These are phyloP conservation scores for Cephus pygmeus DNA, from an alignment of 2,888 invertebrate genomes.

Conservation along the genomic window DNA sequence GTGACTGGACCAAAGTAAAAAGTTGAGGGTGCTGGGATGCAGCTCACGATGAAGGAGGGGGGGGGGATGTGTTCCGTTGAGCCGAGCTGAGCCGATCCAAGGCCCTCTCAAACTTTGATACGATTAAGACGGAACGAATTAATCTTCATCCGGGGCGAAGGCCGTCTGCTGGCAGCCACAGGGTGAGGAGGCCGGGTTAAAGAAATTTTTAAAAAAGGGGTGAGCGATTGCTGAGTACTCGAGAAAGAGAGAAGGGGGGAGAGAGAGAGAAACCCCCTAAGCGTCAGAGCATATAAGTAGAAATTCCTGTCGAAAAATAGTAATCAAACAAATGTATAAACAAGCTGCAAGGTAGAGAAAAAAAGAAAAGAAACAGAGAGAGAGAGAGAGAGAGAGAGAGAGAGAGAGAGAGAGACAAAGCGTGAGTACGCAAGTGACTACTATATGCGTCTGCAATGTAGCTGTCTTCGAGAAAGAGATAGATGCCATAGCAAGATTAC, in stretches of 20 bases:
- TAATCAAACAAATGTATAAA: no score
- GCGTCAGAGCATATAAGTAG: no score
- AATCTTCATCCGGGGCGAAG: conserved; percentile 62
- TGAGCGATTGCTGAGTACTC: conserved; percentile 42
- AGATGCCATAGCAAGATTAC: no score
- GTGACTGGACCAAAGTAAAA: conserved; percentile 43
- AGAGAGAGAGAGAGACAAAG: no score
- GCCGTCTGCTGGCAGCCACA: conserved; percentile 51
- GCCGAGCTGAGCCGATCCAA: conserved; percentile 44
- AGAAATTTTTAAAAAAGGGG: conserved; percentile 45
- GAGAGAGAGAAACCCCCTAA: neutral
- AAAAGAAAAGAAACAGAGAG: no score
- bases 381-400: no score
- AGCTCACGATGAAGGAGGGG: conserved; percentile 27
- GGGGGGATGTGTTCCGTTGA: conserved; percentile 45
- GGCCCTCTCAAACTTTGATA: conserved; percentile 63
- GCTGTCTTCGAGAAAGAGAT: no score
- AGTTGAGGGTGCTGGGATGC: conserved; percentile 32
- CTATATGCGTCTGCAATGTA: no score
- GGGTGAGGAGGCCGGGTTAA: conserved; percentile 25
- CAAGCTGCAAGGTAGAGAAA: no score
- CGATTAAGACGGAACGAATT: conserved; percentile 67
- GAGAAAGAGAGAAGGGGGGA: conserved; percentile 43
- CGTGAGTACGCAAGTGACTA: no score
- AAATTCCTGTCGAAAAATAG: no score